Evolutionary conservation across 2,888 invertebrate species (phyloP), one percentile per base, ranked within the genome.

Genomic region (Pseudanteris insignis): DNA sequence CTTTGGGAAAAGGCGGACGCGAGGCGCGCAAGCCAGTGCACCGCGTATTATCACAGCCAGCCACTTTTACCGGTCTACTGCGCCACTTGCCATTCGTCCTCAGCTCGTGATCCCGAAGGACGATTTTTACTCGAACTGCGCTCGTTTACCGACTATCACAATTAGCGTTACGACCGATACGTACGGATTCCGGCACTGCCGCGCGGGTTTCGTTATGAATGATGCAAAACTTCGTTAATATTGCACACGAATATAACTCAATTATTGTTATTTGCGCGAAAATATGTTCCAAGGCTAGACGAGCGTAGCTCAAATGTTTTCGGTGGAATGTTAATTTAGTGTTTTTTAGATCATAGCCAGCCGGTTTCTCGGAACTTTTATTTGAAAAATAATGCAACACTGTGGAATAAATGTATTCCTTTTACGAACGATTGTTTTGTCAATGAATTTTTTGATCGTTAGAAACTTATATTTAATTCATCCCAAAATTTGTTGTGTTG

Each of bases 1-100:
- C 55, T 60, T 53, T 34, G 47, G 54, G 41, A 54, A 58, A 63
- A 50, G 50, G 48, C 44, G 46, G 24, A 50, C 34, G 48, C 21
- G 13, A 47, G 28, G 38, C 24, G 48, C 32, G 30, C 29, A 30
- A 36, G 37, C 43, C 18, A 24, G 46, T 33, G 44, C 36, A 48
- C 40, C 34, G 60, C 37, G 40, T 57, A 60, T 55, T 57, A 44
- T 54, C 34, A 38, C 24, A 44, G 46, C 25, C 50, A 13, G 47
- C 36, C 38, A 30, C 57, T 59, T 61, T 63, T 55, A 60, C 53
- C 29, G 43, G 33, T 41, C 53, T 47, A 30, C 34, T 29, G 28
- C 9, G 29, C 33, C 48, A 36, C 43, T 51, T 58, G 38, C 54
- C 44, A 54, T 50, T 54, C 54, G 54, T 58, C 58, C 28, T 48